Base-by-base conservation (phyloP, 1,140 invertebrate species). In the Leptonema lineaticorne region DNA sequence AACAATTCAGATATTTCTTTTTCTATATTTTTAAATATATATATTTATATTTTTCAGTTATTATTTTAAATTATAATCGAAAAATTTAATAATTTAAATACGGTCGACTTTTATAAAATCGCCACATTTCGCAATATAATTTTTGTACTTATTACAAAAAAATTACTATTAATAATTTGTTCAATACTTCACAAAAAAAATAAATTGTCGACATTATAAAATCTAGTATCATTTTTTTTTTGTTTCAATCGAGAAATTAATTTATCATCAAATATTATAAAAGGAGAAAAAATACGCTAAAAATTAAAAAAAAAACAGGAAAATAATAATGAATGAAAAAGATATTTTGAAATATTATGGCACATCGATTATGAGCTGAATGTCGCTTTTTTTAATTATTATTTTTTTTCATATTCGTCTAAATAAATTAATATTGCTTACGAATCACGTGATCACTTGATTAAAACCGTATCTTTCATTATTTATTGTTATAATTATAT, bases 1-100 rank as follows among this genome's bases (percentile, higher is more conserved):
- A 62, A 62, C 59, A 46, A 24, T 64, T 8, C 29, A 64, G n/a
- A 62, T 64, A 64, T 26, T 64, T 50, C 27, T 64, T 64, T 46
- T 45, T 16, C 45, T 26, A 59, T 33, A 33, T 11, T 59, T 29
- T 20, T 59, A 30, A 30, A 59, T 22, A 33, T n/a, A n/a, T n/a
- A n/a, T n/a, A n/a, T n/a, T n/a, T n/a, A n/a, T n/a, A n/a, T n/a
- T n/a, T n/a, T n/a, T n/a, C n/a, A n/a, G n/a, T n/a, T n/a, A n/a
- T n/a, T n/a, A n/a, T n/a, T 58, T 59, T 33, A 28, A 33, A 16
- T 59, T 59, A 59, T 20, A 16, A 59, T 59, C 9, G 28, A 59
- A 33, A 18, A 59, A 30, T 41, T 59, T n/a, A n/a, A n/a, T n/a
- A n/a, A n/a, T n/a, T n/a, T n/a, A n/a, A n/a, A n/a, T n/a, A n/a